Base-by-base conservation (phyloP, 2,113 vertebrate genomes). In the Andinoacara biseriatus region DNA sequence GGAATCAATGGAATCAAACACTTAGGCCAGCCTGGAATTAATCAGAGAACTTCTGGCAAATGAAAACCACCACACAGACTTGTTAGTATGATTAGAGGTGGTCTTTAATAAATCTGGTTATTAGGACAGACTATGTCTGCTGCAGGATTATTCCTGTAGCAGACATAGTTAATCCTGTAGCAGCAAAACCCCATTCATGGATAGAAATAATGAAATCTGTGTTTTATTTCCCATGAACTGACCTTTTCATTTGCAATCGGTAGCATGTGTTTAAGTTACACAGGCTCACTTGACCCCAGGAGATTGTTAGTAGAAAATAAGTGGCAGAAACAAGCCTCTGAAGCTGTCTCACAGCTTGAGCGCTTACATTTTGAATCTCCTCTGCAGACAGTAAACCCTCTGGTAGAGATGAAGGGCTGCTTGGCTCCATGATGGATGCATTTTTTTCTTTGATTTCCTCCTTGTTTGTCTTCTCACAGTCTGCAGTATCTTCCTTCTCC, bases 331-430 rank as follows among this genome's bases (percentile, higher is more conserved):
- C 31, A 60, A 24, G 35, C 18, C n/a, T 77, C 14, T 54, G 54
- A 58, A 61, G 14, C 14, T 10, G 5, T 1, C 20, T 26, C 77
- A 61, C 24, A 60, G 40, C 72, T 57, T 10, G 69, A 20, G 13
- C 2, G 3, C 86, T 95, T 89, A 96, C 95, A 3, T 83, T 93
- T 33, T 89, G 89, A 31, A 94, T 91, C 79, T 95, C 94, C 67
- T 93, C 87, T 49, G 93, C 89, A 15, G 93, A 90, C 46, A 90
- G 93, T 49, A 90, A 87, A 57, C 59, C 80, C 11, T 88, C 86
- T 1, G 77, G 87, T 40, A 8, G 74, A 75, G 61, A 52, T 5
- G 63, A 49, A 33, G 74, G 0, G 54, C 40, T 33, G 43, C 75
- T 85, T 59, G 83, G 74, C 38, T 90, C 58, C 15, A 6, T 7